Percentiles rank a stretch among this genome's conserved stretches.
Evolutionary conservation across 1,140 invertebrate genomes (phyloP).

Genomic region (Aradophagus sp.): DNA sequence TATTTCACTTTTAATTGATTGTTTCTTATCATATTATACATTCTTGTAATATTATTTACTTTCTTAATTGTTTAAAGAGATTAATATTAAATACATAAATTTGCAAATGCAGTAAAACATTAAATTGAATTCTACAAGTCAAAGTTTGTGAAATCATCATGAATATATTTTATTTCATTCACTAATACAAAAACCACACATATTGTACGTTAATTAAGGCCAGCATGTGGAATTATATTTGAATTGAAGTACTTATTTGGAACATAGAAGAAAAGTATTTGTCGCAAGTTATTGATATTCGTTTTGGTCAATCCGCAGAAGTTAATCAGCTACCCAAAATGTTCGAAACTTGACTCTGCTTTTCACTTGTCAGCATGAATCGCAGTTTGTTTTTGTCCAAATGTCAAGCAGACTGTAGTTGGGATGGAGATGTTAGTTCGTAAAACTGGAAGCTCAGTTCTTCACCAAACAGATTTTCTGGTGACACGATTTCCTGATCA

Average conservation of each 20-base stretch:
- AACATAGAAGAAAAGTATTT: constrained; percentile 7
- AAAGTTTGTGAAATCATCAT: constrained; percentile 65
- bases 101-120: too few relatives aligned
- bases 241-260: constrained; percentile 14
- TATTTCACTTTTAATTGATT: background rate
- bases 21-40: too few relatives aligned
- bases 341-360: constrained; percentile 11
- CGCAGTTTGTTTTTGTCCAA: constrained; percentile 58
- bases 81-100: too few relatives aligned
- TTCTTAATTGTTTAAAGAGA: too few relatives aligned
- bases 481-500: constrained; percentile 73
- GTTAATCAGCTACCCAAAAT: constrained; percentile 23
- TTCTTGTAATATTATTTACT: too few relatives aligned
- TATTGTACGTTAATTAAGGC: constrained; percentile 65
- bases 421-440: constrained; percentile 71
- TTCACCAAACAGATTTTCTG: constrained; percentile 75
- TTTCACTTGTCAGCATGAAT: constrained; percentile 55
- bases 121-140: too few relatives aligned
- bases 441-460: constrained; percentile 77
- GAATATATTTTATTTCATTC: constrained; percentile 70
- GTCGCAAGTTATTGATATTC: constrained; percentile 1
- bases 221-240: constrained; percentile 15
- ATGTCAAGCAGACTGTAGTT: constrained; percentile 72
- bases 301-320: constrained; percentile 8
- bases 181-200: constrained; percentile 72